Evolutionary conservation across 2,888 invertebrate genomes (phyloP).

Genomic region (Campoplex capitator): DNA sequence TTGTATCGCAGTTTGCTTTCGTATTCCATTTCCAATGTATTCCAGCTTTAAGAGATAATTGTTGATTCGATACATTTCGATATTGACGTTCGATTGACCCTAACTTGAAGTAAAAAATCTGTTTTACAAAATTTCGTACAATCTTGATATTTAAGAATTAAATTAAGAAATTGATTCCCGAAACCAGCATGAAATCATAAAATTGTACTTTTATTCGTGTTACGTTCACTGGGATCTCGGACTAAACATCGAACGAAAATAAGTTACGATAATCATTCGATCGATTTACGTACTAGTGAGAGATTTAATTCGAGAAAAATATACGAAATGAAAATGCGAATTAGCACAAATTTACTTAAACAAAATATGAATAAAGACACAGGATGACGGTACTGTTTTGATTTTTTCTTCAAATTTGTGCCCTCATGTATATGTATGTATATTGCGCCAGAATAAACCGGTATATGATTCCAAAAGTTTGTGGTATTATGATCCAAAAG

Average conservation of each 20-base stretch:
- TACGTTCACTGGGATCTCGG: not conserved
- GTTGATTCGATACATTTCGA: constrained; percentile 28
- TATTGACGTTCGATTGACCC: constrained; percentile 11
- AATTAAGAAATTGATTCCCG: not conserved
- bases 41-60: not conserved
- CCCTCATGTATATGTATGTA: constrained; percentile 53
- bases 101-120: constrained; percentile 10
- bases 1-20: constrained; percentile 72
- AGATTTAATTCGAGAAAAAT: not conserved
- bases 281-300: not conserved
- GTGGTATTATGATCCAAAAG: constrained; percentile 63
- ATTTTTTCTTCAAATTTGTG: not conserved
- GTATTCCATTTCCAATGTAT: constrained; percentile 68
- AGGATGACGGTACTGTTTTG: too few relatives aligned
- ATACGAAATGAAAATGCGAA: not conserved
- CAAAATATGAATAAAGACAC: not conserved
- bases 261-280: not conserved
- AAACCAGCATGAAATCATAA: not conserved
- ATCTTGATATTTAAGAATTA: not conserved
- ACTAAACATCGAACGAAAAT: not conserved
- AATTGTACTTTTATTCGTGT: not conserved
- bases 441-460: constrained; percentile 69
- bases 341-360: not conserved
- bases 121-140: not conserved
- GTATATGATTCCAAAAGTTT: constrained; percentile 54